Conservation (phyloP, 92 coral and sea anemone genomes). For the Palythoa grandiflora region DNA sequence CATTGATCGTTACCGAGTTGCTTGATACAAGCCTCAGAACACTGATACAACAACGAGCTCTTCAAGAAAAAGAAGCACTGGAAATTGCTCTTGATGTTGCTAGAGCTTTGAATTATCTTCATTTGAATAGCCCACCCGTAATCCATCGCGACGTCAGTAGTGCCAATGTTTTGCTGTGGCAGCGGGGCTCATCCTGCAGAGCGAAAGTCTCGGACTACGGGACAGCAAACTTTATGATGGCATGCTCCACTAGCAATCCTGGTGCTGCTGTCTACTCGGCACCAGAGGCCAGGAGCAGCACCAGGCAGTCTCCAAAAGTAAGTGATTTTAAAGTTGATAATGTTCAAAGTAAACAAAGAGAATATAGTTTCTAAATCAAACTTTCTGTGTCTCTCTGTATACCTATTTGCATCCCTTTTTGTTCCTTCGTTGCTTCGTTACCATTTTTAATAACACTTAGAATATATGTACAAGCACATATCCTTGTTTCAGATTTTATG, state of each 20-base stretch:
- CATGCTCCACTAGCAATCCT: slow-evolving; percentile 84
- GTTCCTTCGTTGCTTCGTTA: too few species aligned
- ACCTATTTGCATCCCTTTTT: too few species aligned
- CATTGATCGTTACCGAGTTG: slow-evolving; percentile 87
- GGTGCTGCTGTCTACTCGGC: too few species aligned
- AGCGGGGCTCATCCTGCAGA: slow-evolving; percentile 75
- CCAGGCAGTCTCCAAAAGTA: slow-evolving; percentile 95
- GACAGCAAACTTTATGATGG: slow-evolving; percentile 93
- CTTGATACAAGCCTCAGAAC: slow-evolving; percentile 83
- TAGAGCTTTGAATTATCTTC: too few species aligned
- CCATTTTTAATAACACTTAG: too few species aligned
- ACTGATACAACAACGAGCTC: slow-evolving; percentile 72
- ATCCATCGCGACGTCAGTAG: slow-evolving; percentile 98
- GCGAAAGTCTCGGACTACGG: slow-evolving; percentile 96
- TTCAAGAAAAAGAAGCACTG: slow-evolving; percentile 65
- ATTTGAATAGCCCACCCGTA: slow-evolving; percentile 89
- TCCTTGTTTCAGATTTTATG: too few species aligned
- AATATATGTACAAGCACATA: too few species aligned
- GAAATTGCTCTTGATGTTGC: slow-evolving; percentile 76
- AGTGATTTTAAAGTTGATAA: neutral
- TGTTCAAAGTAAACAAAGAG: neutral
- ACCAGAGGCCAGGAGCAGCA: too few species aligned
- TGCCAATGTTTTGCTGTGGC: too few species aligned
- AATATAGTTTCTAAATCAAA: too few species aligned
- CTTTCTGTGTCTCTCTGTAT: too few species aligned